Evolutionary conservation across 2,113 vertebrate species (phyloP).

Genomic region (Oryzias javanicus): DNA sequence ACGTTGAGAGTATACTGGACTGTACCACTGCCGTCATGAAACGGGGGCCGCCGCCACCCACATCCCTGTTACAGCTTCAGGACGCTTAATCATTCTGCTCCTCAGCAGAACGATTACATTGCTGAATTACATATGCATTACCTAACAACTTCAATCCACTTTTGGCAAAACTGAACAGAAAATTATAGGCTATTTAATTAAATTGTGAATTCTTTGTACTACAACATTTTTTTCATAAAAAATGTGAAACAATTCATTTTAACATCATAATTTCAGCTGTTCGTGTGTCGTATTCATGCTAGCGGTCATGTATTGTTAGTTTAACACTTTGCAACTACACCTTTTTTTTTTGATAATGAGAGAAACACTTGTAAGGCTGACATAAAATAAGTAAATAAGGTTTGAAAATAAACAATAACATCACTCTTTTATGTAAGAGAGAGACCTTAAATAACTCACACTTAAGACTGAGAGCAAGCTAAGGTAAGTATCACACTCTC

Average conservation of each 20-base stretch:
- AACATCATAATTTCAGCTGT: too few species aligned
- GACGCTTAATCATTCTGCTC: constrained; percentile 30
- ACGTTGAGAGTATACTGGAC: constrained; percentile 7
- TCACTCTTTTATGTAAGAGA: constrained; percentile 53
- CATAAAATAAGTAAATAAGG: too few species aligned
- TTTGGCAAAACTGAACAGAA: neutral
- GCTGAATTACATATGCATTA: constrained; percentile 32
- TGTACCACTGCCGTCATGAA: constrained; percentile 34
- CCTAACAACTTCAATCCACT: constrained; percentile 11
- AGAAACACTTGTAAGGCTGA: too few species aligned
- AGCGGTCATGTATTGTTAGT: too few species aligned
- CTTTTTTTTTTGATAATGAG: too few species aligned
- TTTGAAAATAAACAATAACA: constrained; percentile 22
- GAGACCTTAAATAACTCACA: constrained; percentile 44
- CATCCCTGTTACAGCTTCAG: constrained; percentile 2
- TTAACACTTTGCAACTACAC: too few species aligned
- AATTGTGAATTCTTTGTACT: neutral
- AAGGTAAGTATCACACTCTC: constrained; percentile 50
- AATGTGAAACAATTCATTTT: too few species aligned
- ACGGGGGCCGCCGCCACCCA: constrained; percentile 12
- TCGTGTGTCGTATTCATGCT: too few species aligned
- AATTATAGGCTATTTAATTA: neutral
- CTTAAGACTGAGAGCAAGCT: constrained; percentile 45
- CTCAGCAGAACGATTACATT: constrained; percentile 26
- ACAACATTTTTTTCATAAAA: too few species aligned